A percentile compares a stretch with the other conserved stretches of the same genome.
Conservation (phyloP, 1,140 invertebrate species). For the Philotrypesis tridentata region DNA sequence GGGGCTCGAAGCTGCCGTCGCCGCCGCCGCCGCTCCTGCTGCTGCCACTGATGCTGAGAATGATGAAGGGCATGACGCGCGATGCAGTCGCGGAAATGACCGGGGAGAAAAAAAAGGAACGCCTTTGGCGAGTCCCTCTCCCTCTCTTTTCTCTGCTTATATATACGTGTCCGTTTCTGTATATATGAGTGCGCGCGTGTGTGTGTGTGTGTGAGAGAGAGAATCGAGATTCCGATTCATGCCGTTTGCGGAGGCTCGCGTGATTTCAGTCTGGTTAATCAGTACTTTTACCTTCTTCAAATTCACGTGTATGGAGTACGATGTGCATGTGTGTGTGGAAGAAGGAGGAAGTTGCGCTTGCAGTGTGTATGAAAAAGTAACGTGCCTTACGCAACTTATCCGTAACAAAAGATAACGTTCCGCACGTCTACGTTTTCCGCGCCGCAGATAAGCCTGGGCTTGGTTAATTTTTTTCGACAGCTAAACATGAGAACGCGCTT, state of each 20-base stretch:
- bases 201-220: neutral
- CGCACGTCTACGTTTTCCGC: neutral
- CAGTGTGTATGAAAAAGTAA: no score
- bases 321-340: no score
- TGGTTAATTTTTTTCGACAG: neutral
- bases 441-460: neutral
- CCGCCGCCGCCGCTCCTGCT: no score
- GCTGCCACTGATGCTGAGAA: no score
- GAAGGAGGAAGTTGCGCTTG: no score
- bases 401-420: neutral
- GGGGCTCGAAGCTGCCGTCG: no score
- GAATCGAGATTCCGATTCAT: constrained; percentile 1
- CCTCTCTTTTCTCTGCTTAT: no score
- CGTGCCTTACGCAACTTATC: neutral
- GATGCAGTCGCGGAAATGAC: neutral
- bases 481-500: constrained; percentile 27
- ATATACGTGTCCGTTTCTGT: no score
- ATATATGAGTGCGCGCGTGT: no score
- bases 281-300: no score
- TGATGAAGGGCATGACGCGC: neutral
- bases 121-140: neutral
- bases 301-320: no score
- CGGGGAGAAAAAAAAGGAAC: neutral
- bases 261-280: no score
- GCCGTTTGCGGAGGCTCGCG: neutral